phyloP scores from a whole-genome alignment of 2,113 vertebrate genomes.

The Aleadryas rufinucha region DNA sequence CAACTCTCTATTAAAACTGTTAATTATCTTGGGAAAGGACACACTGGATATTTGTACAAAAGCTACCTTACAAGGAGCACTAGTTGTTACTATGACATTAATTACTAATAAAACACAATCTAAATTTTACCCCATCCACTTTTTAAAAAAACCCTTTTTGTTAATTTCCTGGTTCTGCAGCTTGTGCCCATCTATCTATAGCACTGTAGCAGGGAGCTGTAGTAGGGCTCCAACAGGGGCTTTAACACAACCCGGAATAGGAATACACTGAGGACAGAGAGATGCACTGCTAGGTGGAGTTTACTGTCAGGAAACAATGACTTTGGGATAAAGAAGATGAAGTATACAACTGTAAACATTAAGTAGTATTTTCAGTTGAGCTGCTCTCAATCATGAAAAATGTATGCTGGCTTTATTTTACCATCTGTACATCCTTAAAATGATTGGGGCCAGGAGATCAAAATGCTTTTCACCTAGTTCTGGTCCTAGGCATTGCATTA shows the following conservation, averaged over 20 bases:
- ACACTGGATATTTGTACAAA: background rate
- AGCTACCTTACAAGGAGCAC: background rate
- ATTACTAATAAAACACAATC: background rate
- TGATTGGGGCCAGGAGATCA: background rate
- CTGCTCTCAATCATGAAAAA: conserved; percentile 51
- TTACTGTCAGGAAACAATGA: background rate
- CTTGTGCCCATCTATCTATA: background rate
- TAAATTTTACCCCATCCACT: conserved; percentile 1
- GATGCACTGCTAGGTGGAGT: background rate
- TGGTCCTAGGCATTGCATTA: background rate
- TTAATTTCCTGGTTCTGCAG: conserved; percentile 15
- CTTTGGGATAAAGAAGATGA: conserved; percentile 38
- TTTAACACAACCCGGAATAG: background rate
- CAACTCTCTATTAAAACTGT: background rate
- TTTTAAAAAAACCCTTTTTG: background rate
- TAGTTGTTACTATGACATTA: background rate
- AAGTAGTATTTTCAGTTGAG: conserved; percentile 33
- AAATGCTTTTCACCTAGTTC: background rate
- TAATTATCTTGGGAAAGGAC: background rate
- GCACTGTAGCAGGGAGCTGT: background rate
- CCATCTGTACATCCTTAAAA: background rate
- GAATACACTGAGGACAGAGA: background rate
- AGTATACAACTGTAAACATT: conserved; percentile 8
- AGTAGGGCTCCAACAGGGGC: background rate
- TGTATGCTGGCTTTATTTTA: background rate